These are phyloP conservation scores for Hoplias malabaricus DNA, from an alignment of 2,113 vertebrate genomes.

Conservation along the genomic window DNA sequence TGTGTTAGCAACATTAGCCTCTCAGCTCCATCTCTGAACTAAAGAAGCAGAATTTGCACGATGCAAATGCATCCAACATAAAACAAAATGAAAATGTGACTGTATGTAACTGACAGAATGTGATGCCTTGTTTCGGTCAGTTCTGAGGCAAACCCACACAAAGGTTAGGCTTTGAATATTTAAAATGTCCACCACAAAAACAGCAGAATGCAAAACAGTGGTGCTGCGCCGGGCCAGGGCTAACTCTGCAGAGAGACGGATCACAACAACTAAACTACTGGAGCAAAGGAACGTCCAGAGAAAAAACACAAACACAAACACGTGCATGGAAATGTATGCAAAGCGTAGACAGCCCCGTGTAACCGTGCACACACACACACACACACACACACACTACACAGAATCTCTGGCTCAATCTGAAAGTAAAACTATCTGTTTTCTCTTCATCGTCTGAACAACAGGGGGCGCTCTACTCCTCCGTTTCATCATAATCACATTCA, in stretches of 20 bases:
- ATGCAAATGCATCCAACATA: too few species aligned
- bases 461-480: slow-evolving; percentile 10
- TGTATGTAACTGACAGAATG: too few species aligned
- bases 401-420: neutral
- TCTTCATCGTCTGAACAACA: slow-evolving; percentile 6
- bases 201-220: slow-evolving; percentile 37
- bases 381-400: slow-evolving; percentile 13
- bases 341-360: neutral
- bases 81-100: too few species aligned
- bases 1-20: too few species aligned
- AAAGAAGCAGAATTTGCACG: too few species aligned
- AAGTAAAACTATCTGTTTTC: neutral
- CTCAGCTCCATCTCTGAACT: too few species aligned
- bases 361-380: neutral
- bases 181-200: slow-evolving; percentile 16
- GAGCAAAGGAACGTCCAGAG: neutral
- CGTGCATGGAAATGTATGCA: neutral
- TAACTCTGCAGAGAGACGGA: neutral
- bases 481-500: neutral
- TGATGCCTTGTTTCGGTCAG: neutral
- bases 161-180: slow-evolving; percentile 58
- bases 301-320: neutral
- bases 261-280: too few species aligned
- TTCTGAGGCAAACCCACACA: slow-evolving; percentile 18
- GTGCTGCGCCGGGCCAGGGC: neutral